These are phyloP conservation scores for Brachionus plicatilis DNA, from an alignment of 1,140 invertebrate species.

Conservation along the genomic window DNA sequence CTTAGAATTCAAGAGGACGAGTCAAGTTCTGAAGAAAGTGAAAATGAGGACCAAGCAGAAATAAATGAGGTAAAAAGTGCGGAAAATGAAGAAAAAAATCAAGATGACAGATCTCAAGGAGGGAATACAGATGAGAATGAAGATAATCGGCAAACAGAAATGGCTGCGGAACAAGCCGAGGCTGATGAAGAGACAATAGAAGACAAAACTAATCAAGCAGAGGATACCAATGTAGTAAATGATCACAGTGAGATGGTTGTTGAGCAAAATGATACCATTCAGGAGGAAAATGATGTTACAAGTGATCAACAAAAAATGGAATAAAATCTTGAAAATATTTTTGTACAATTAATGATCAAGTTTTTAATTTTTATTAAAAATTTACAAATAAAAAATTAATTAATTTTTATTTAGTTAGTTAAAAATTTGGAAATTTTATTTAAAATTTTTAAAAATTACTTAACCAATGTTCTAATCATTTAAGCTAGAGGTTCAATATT, in stretches of 20 bases:
- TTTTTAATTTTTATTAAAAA: too few relatives aligned
- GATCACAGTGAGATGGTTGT: not conserved
- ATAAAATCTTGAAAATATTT: not conserved
- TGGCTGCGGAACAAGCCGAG: too few relatives aligned
- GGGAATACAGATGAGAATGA: too few relatives aligned
- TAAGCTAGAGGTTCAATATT: too few relatives aligned
- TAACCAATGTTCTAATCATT: too few relatives aligned
- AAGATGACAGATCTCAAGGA: not conserved
- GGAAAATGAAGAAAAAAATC: not conserved
- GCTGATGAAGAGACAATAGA: too few relatives aligned
- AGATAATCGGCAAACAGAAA: too few relatives aligned
- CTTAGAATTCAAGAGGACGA: not conserved
- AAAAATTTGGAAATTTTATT: too few relatives aligned
- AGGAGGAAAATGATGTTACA: not conserved
- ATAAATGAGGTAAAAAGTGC: not conserved
- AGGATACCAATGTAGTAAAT: not conserved
- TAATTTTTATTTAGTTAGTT: too few relatives aligned
- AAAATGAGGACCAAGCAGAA: not conserved
- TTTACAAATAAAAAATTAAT: too few relatives aligned
- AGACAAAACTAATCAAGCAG: too few relatives aligned
- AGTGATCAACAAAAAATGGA: not conserved
- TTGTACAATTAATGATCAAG: not conserved
- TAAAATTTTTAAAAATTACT: too few relatives aligned
- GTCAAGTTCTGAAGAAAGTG: not conserved
- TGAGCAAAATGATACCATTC: not conserved